Conservation (phyloP, 92 coral and sea anemone genomes). For the Virgularia gustaviana region DNA sequence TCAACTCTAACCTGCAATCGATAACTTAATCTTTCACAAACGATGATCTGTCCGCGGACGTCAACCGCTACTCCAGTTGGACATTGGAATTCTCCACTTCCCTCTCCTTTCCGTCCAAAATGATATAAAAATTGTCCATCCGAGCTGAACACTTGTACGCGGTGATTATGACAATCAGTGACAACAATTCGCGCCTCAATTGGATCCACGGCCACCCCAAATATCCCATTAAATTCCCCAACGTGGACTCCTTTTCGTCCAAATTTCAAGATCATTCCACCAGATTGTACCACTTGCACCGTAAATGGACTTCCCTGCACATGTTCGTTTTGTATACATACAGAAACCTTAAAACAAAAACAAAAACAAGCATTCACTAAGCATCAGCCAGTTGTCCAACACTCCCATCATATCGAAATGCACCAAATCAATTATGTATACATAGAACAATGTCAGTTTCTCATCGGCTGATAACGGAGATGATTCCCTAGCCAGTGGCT, state of each 20-base stretch:
- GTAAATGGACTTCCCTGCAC: conserved; percentile 97
- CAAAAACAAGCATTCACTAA: no score
- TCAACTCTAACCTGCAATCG: conserved; percentile 71
- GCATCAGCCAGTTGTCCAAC: conserved; percentile 23
- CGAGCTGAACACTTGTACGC: conserved; percentile 94
- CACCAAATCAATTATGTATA: no score
- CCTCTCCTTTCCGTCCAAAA: conserved; percentile 99
- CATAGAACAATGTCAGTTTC: no score
- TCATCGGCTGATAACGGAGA: no score
- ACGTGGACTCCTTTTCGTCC: conserved; percentile 86
- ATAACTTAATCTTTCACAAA: conserved; percentile 92
- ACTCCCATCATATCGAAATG: no score
- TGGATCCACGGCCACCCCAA: conserved; percentile 97
- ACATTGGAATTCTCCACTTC: conserved; percentile 97
- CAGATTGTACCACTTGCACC: conserved; percentile 84
- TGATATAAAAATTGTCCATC: conserved; percentile 89
- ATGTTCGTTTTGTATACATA: conserved; percentile 95
- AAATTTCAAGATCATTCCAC: conserved; percentile 71
- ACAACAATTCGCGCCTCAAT: conserved; percentile 82
- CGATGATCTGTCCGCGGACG: conserved; percentile 86
- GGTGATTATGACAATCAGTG: conserved; percentile 96
- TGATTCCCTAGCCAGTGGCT: no score
- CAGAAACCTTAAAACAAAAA: conserved; percentile 69
- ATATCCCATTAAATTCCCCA: conserved; percentile 94
- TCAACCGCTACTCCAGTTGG: conserved; percentile 98